A percentile compares a stretch with the other conserved stretches of the same genome.
Evolutionary conservation across 1,140 invertebrate species (phyloP).

Genomic region (Drosophila takahashii): DNA sequence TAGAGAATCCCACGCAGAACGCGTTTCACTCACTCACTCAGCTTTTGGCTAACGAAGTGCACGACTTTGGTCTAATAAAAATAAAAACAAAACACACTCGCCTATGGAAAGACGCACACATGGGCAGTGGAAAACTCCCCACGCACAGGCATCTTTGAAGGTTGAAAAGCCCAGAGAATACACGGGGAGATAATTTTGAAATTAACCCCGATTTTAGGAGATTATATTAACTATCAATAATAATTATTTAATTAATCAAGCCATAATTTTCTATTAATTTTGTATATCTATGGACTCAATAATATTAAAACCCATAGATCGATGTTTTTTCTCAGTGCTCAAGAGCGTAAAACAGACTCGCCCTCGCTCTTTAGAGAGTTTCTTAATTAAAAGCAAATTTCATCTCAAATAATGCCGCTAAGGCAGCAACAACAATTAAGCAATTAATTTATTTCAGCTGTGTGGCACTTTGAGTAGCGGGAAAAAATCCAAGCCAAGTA

Average conservation of each 20-base stretch:
- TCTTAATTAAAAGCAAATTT: constrained; percentile 81
- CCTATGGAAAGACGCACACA: background rate
- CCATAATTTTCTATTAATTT: too few relatives aligned
- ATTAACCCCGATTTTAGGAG: background rate
- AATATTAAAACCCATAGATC: background rate
- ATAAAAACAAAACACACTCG: constrained; percentile 53
- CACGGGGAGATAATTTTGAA: constrained; percentile 2
- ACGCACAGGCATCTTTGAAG: constrained; percentile 68
- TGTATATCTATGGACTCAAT: background rate
- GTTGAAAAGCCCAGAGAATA: constrained; percentile 53
- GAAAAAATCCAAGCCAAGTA: constrained; percentile 62
- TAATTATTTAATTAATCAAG: too few relatives aligned
- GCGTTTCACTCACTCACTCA: constrained; percentile 52
- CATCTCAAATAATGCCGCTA: constrained; percentile 69
- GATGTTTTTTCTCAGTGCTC: constrained; percentile 1
- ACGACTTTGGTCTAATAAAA: constrained; percentile 81
- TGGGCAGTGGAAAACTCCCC: constrained; percentile 63
- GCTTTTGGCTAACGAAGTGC: constrained; percentile 73
- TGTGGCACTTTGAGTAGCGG: constrained; percentile 61
- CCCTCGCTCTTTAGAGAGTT: constrained; percentile 53
- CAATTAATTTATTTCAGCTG: constrained; percentile 79
- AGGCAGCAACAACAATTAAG: constrained; percentile 71
- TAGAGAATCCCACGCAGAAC: constrained; percentile 80
- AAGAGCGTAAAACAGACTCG: constrained; percentile 11
- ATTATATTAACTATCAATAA: background rate